Conservation (phyloP, 2,797 vertebrate genomes). For the Oryzias dopingdopingensis region DNA sequence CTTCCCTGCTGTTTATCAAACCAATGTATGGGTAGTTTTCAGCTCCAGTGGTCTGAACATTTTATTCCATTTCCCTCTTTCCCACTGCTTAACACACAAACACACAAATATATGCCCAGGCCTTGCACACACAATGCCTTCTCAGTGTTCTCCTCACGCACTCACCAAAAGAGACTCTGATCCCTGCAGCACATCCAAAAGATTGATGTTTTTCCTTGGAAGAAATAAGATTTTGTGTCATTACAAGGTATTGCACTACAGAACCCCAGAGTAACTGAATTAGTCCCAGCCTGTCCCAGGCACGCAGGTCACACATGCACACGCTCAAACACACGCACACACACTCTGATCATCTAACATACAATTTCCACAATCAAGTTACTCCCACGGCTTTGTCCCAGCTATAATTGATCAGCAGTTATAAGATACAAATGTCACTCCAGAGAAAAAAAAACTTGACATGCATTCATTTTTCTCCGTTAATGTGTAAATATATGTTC, state of each 20-base stretch:
- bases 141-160: constrained; percentile 38
- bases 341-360: constrained; percentile 27
- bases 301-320: constrained; percentile 39
- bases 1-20: constrained; percentile 75
- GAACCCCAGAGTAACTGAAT: constrained; percentile 71
- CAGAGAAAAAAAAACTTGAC: constrained; percentile 6
- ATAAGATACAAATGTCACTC: constrained; percentile 10
- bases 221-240: constrained; percentile 75
- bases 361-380: constrained; percentile 32
- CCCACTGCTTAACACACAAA: constrained; percentile 69
- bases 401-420: constrained; percentile 25
- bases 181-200: constrained; percentile 71
- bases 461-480: background rate
- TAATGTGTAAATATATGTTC: too few relatives aligned
- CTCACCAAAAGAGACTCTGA: constrained; percentile 57
- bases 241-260: constrained; percentile 73
- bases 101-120: constrained; percentile 52
- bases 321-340: constrained; percentile 13
- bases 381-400: constrained; percentile 10
- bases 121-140: constrained; percentile 12
- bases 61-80: constrained; percentile 77
- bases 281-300: constrained; percentile 57
- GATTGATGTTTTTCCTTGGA: constrained; percentile 74
- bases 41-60: constrained; percentile 77
- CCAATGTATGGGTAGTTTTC: constrained; percentile 78